Base-by-base conservation (phyloP, 2,113 vertebrate genomes). In the Daphoenositta chrysoptera region DNA sequence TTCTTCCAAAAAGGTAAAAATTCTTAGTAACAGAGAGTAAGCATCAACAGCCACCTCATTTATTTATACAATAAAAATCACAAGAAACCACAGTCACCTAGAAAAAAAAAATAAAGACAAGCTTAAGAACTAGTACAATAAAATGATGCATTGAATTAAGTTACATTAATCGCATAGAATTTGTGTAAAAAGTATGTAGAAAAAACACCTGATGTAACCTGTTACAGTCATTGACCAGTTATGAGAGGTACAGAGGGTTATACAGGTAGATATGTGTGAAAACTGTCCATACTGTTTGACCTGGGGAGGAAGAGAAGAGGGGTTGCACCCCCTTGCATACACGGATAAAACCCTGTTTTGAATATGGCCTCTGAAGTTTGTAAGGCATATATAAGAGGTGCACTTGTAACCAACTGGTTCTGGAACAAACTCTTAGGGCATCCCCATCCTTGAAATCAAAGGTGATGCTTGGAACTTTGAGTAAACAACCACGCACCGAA, bases 101-200 rank as follows among this genome's bases (percentile, higher is more conserved):
- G 98, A 98, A 99, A 99, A 99, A 99, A 98, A 98, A 97, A 97
- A 98, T 97, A 97, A 97, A 98, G 98, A 98, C 98, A 98, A 98
- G 98, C 98, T 98, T 98, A 99, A 99, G 98, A 99, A 98, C 98
- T 99, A 99, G 98, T 98, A 99, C 99, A 99, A 99, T 98, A 99
- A 99, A 99, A 99, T 98, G 98, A 99, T 99, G 98, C 99, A 99
- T 98, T 98, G 98, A 99, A 99, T 99, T 98, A 99, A 98, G 99
- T 99, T 99, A 99, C 99, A 99, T 99, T 99, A 99, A 99, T 99
- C 98, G 98, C 98, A 99, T 99, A 99, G 98, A 99, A 99, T 99
- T 98, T 99, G 99, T 99, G 99, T 99, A 99, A 99, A 99, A 99
- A 99, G 99, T 99, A 99, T 99, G 99, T 99, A 99, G 99, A 99